Base-by-base conservation (phyloP, 2,797 vertebrate species). In the Danio kyathit region DNA sequence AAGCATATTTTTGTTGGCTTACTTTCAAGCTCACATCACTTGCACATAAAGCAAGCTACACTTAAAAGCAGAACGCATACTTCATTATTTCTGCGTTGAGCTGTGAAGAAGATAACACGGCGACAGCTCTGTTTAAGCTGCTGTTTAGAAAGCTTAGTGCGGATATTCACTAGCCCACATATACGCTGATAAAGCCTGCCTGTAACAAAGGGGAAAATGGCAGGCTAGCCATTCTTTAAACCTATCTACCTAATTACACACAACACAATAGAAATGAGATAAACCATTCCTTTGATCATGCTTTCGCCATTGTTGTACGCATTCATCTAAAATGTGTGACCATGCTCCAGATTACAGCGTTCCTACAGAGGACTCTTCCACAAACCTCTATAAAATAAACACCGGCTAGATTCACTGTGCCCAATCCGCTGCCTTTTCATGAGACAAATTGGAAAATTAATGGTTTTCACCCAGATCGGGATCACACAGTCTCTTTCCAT, bases 181-280 rank as follows among this genome's bases (percentile, higher is more conserved):
- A 75, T 59, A 78, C 40, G 48, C 76, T 80, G 84, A 87, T 87
- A 86, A 85, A 81, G 64, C 74, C 61, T 21, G 43, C 59, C 77
- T 80, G 66, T 80, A 74, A 78, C 66, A 79, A 85, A 76, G 14
- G 41, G 44, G 43, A 81, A 81, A 82, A 67, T 49, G 44, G 14
- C 71, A 67, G 81, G 41, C 80, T 81, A 82, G 46, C 73, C 85
- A 79, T 82, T 82, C 80, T 81, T 76, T 52, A 59, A 73, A 66
- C 74, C 75, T 86, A 83, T 89, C 85, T 87, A 21, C 51, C 74
- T 85, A 85, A 89, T 88, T 86, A 86, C 81, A 80, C 79, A 44
- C 41, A 57, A 63, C 66, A 76, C 81, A 87, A 84, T 70, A 76
- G 67, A 85, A 73, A 66, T 61, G 6, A 84, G 85, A 89, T 89